Evolutionary conservation across 2,113 vertebrate genomes (phyloP).

Genomic region (Nothocercus nigrocapillus): DNA sequence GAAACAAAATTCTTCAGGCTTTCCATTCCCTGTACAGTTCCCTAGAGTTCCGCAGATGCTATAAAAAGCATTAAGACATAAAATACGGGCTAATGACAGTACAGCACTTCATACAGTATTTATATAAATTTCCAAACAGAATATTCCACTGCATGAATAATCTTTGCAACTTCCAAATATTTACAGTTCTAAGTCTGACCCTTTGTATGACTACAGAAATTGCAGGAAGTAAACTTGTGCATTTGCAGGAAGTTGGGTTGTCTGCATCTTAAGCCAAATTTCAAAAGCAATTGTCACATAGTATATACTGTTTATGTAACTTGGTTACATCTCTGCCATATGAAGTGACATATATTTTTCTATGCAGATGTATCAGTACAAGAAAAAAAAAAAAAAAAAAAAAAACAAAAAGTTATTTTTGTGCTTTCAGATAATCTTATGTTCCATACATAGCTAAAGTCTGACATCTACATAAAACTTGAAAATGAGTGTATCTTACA

Average conservation of each 20-base stretch:
- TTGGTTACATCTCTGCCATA: not conserved
- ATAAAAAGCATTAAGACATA: constrained; percentile 37
- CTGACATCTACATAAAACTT: not conserved
- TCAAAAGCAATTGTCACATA: not conserved
- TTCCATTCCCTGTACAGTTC: not conserved
- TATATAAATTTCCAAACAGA: not conserved
- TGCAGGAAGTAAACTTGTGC: constrained; percentile 35
- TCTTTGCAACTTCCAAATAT: constrained; percentile 28
- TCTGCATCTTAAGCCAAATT: constrained; percentile 11
- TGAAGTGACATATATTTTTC: not conserved
- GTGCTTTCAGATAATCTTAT: not conserved
- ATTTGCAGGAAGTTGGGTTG: constrained; percentile 28
- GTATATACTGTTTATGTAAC: not conserved
- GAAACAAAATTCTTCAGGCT: constrained; percentile 29
- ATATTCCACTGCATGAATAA: constrained; percentile 34
- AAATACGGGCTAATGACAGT: not conserved
- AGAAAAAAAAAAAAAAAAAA: not conserved
- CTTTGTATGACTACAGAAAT: constrained; percentile 45
- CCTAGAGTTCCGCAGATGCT: not conserved
- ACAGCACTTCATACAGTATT: constrained; percentile 24
- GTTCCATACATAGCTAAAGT: not conserved
- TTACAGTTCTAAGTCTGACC: constrained; percentile 32
- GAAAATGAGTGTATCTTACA: not conserved
- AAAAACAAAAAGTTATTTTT: not conserved
- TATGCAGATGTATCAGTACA: not conserved